Base-by-base conservation (phyloP, 1,140 invertebrate species). In the Aporrectodea caliginosa region DNA sequence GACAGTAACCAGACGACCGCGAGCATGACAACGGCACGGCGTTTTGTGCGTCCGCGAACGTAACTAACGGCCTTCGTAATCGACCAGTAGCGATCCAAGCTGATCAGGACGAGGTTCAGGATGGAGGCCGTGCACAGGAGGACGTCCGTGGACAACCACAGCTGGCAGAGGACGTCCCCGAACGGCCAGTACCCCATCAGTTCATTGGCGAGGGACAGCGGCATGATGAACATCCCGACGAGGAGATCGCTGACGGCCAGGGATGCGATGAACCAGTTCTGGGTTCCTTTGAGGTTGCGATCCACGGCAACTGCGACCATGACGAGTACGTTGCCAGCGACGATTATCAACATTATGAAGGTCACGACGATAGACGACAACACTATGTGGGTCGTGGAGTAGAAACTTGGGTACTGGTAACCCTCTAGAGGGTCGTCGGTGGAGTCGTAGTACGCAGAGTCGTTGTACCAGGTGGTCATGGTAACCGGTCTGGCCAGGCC, bases 221-320 rank as follows among this genome's bases (percentile, higher is more conserved):
- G 97, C 95, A 99, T 98, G 83, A 98, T 96, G 72, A 98, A 91
- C 1, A 98, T 89, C 6, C 97, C 97, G 1, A 98, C 89, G 83
- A 97, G 94, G 87, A 98, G 96, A 89, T 99, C 97, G 0, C 96
- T 95, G 78, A 98, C 94, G 0, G 97, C 96, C 82, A 99, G 86
- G 16, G 96, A 98, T 0, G 95, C 96, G 80, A 98, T 98, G 87
- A 98, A 98, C 95, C 96, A 98, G 87, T 99, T 98, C 86, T 98
- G 96, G 81, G 97, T 95, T 80, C 96, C 96, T 87, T 98, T 98
- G 76, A 99, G 88, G 0, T 84, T 85, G n/a, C 84, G 81, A 79
- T 88, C 87, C 16, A 29, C 98, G 35, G 93, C 94, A 82, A 98
- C 98, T 22, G 97, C 96, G 78, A 98, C 96, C 81, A 98, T 97